Base-by-base conservation (phyloP, 2,797 vertebrate genomes). In the Myotis myotis region DNA sequence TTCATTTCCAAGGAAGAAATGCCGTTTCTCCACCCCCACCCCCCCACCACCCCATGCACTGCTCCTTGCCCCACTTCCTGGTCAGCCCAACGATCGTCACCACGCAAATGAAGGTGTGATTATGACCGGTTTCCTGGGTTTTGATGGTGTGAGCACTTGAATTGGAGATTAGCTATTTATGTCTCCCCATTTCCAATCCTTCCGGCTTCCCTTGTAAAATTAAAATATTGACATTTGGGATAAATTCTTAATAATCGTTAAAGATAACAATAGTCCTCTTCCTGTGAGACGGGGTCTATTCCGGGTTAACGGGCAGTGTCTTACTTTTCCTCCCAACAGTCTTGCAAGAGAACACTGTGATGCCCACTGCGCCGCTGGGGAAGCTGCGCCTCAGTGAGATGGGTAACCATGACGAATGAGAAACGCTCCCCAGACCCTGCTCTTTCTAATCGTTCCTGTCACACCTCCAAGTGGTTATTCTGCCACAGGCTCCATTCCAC, bases 1-100 rank as follows among this genome's bases (percentile, higher is more conserved):
- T 47, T 55, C 6, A 30, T 38, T 95, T 91, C 57, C 36, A 71
- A 79, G 64, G 36, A 49, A 84, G 81, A 90, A 89, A 75, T 55
- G 5, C 22, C 10, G 17, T 30, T 79, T 93, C 44, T 16, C 22
- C 28, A 9, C 7, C n/a, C 16, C 71, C 2, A 30, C 15, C 3
- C n/a, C 71, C 13, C 28, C 3, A 1, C 7, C 6, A 1, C 7
- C 22, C 22, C 10, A 23, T 23, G 30, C 4, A 6, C n/a, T 16
- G 9, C 13, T 20, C 11, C 15, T 13, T 51, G 30, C n/a, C 60
- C 38, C 12, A 12, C 16, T 79, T 71, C 38, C 57, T 57, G 64
- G n/a, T 13, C 60, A 75, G 28, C 51, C 38, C 60, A 11, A 25
- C 23, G 1, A 16, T 36, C 55, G 70, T 20, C 20, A 30, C 30